Percentiles rank a stretch among this genome's conserved stretches.
These are phyloP conservation scores for Ramphastos sulfuratus DNA, from an alignment of 2,113 vertebrate genomes.

Conservation along the genomic window DNA sequence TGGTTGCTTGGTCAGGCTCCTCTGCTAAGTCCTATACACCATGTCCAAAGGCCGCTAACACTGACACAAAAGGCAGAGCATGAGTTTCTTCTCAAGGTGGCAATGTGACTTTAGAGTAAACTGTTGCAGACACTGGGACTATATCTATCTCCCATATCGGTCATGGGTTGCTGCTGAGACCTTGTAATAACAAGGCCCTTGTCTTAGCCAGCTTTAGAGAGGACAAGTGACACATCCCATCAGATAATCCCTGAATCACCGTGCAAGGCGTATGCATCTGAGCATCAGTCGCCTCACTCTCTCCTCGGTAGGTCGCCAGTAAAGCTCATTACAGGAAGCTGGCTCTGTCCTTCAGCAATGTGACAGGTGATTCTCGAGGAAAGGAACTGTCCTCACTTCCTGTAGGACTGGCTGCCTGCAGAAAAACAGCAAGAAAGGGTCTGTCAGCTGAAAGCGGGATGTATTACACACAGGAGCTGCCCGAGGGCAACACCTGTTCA, in stretches of 20 bases:
- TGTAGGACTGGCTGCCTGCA: slow-evolving; percentile 83
- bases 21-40: background rate
- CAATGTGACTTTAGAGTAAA: background rate
- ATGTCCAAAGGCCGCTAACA: background rate
- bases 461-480: background rate
- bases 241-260: background rate
- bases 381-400: slow-evolving; percentile 82
- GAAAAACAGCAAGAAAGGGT: slow-evolving; percentile 27
- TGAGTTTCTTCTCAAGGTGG: background rate
- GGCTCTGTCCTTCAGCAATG: slow-evolving; percentile 34
- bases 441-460: background rate
- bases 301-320: background rate
- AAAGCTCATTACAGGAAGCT: slow-evolving; percentile 81
- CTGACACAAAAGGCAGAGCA: background rate
- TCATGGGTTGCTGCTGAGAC: background rate
- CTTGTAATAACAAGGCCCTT: slow-evolving; percentile 23
- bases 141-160: background rate
- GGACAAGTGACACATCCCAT: background rate
- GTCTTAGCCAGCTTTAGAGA: slow-evolving; percentile 6
- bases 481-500: slow-evolving; percentile 1
- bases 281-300: background rate
- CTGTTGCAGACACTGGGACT: background rate
- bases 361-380: slow-evolving; percentile 48
- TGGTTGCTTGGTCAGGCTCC: background rate
- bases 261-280: background rate